Evolutionary conservation across 2,797 vertebrate species (phyloP).

Genomic region (Necrosyrtes monachus): DNA sequence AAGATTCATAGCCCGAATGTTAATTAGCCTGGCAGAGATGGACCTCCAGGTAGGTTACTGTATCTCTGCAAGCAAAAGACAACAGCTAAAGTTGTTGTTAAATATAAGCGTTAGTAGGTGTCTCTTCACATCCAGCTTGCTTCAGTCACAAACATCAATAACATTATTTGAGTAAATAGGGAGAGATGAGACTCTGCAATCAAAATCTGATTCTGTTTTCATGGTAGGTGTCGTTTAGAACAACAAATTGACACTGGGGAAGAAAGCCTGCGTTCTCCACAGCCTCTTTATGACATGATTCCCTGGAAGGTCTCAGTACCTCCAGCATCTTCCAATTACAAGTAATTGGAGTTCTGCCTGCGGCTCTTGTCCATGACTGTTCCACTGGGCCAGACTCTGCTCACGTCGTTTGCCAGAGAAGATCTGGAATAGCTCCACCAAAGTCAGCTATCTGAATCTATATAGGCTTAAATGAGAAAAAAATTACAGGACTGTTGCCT

Average conservation of each 20-base stretch:
- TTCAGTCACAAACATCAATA: not conserved
- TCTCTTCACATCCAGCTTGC: not conserved
- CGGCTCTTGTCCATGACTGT: not conserved
- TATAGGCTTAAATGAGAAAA: not conserved
- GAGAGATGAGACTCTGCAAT: not conserved
- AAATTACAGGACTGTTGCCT: not conserved
- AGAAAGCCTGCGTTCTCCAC: not conserved
- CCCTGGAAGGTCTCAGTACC: conserved; percentile 14
- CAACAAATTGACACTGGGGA: not conserved
- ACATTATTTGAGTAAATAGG: not conserved
- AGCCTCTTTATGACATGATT: not conserved
- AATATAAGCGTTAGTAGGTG: not conserved
- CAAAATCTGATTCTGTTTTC: not conserved
- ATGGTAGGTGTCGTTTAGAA: not conserved
- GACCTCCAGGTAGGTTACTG: conserved; percentile 87
- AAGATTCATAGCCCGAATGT: conserved; percentile 94
- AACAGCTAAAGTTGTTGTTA: not conserved
- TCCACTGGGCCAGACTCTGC: conserved; percentile 9
- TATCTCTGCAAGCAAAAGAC: not conserved
- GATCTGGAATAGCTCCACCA: conserved; percentile 7
- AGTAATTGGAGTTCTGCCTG: conserved; percentile 33
- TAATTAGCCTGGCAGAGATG: conserved; percentile 96
- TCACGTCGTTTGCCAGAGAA: not conserved
- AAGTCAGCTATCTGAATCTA: not conserved
- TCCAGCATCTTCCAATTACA: conserved; percentile 20